Evolutionary conservation across 2,888 invertebrate species (phyloP), one percentile per base, ranked within the genome.

Genomic region (Drosophila yooni): DNA sequence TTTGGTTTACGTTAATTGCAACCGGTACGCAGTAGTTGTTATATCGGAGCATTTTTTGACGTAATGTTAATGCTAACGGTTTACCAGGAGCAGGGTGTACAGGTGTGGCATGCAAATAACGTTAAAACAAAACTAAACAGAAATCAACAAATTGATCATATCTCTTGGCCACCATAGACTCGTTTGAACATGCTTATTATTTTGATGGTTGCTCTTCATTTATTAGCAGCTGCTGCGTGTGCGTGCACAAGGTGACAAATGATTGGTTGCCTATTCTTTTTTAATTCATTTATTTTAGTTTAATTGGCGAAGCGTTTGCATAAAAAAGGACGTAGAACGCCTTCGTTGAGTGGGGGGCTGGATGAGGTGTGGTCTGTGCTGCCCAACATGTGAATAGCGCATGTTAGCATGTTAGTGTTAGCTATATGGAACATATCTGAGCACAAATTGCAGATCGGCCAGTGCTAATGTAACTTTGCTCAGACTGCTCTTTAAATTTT

Each of bases 1-100:
- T 80, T 79, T 78, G 79, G 74, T 77, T 82, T 79, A 80, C 76
- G 81, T 78, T 78, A 78, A 64, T 78, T 76, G 61, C 57, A 70
- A 80, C 71, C 64, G 46, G 46, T 48, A 50, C 51, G 40, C 46
- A 51, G 63, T 40, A 40, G 46, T 46, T 46, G 15, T 8, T 40
- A 59, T 62, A 60, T 65, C 73, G 56, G 48, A 78, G 62, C 46
- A 68, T 48, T 61, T 74, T 65, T 69, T 29, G 52, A 25, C 51
- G 31, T 46, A 48, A 59, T 67, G 48, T 75, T 74, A 67, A 67
- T 52, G 48, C 38, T 64, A 63, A 63, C 40, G 40, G 57, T 69
- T 57, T 76, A 53, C 58, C 29, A 51, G 46, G 52, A 61, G 34
- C 48, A 33, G 31, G 27, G 36, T 58, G 40, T 21, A 29, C 18